Base-by-base conservation (phyloP, 2,888 invertebrate genomes). In the Eudemis profundana region DNA sequence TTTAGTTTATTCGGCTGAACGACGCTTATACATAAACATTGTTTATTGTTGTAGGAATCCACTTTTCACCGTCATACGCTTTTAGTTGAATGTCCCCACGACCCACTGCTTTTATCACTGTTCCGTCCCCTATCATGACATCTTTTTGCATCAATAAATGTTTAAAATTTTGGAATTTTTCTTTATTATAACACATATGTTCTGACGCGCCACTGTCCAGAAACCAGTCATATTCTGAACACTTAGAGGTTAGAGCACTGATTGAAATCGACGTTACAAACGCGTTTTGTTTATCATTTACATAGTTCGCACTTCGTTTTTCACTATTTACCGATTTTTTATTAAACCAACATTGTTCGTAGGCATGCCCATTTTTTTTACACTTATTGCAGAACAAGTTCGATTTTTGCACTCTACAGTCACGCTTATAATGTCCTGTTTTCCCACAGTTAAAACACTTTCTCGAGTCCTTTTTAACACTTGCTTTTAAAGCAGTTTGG, bases 171-270 rank as follows among this genome's bases (percentile, higher is more conserved):
- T 21, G 7, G 4, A 50, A 33, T 17, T 15, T 29, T 7, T 53
- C 15, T 23, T 33, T 65, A 21, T 23, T 51, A 44, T 23, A 44
- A 27, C 63, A 63, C 67, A 67, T 67, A 47, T 60, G 67, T 23
- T 63, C 64, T n/a, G 64, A 61, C 5, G 68, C 68, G 15, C 61
- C 68, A 19, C 64, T 64, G 21, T 68, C 64, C 3, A 67, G 15
- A 29, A 50, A 53, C 67, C 60, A 67, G 14, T 40, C 21, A 33
- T 51, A n/a, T 15, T 49, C 47, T 0, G 47, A 49, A 14, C 27
- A 49, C 7, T 49, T 29, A 14, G 15, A 49, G 47, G 47, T 49
- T 27, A 49, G 27, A 7, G 27, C 47, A 49, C 47, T 49, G 27
- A 49, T 49, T 8, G 47, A 49, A 27, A 49, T 27, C 27, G 47